Percentiles rank a stretch among this genome's conserved stretches.
Conservation (phyloP, 23 tunicate genomes). For the Diplosoma virens region DNA sequence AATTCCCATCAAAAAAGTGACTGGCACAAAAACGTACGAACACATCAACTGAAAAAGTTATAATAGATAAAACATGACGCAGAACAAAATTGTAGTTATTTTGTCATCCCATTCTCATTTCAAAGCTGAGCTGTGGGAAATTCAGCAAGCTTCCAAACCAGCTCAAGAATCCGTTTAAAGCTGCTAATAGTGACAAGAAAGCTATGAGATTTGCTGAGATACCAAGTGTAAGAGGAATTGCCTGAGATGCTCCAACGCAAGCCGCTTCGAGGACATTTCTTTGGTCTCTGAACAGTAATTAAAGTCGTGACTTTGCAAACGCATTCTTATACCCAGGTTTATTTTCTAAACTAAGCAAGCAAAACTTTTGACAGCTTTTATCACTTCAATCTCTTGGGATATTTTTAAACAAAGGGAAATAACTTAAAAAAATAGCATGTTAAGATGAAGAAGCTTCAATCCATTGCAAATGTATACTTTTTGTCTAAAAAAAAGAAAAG, state of each 20-base stretch:
- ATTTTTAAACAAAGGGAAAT: too few species aligned
- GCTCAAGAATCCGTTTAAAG: conserved; percentile 37
- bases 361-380: too few species aligned
- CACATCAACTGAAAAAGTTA: conserved; percentile 69
- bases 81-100: too few species aligned
- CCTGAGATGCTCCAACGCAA: conserved; percentile 48
- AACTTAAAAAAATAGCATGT: too few species aligned
- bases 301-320: too few species aligned
- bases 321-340: too few species aligned
- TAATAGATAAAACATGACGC: too few species aligned
- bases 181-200: conserved; percentile 58
- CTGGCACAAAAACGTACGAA: conserved; percentile 73
- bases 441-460: too few species aligned
- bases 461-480: too few species aligned
- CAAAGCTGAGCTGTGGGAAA: conserved; percentile 38
- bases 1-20: conserved; percentile 82
- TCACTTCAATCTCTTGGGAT: too few species aligned
- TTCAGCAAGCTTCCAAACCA: conserved; percentile 53
- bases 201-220: conserved; percentile 60
- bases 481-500: too few species aligned
- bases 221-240: conserved; percentile 43
- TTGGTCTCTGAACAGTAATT: conserved; percentile 29
- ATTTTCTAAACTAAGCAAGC: too few species aligned
- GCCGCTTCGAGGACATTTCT: conserved; percentile 66
- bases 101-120: conserved; percentile 21